Evolutionary conservation across 64 coral and sea anemone genomes (phyloP), one percentile per base, ranked within the genome.

Genomic region (Pocillopora damicornis): DNA sequence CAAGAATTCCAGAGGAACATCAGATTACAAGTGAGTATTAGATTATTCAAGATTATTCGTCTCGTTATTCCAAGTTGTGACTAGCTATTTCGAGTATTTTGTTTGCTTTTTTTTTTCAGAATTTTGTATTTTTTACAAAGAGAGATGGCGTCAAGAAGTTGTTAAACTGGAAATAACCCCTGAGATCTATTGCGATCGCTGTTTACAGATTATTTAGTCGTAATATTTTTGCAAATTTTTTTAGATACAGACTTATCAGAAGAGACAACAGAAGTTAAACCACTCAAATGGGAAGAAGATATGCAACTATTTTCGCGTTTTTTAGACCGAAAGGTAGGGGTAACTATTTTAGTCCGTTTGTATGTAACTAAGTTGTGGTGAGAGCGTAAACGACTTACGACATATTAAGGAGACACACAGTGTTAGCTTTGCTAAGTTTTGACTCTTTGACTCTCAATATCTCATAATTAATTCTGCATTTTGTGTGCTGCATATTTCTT

Each of bases 261-360:
- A n/a, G 64, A 85, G 81, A 73, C 81, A 15, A 37, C 64, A 56
- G 64, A 17, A 85, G 61, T 58, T n/a, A 96, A 87, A 79, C 94
- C 91, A 61, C 78, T 95, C 4, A 95, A 92, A 59, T 95, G 94
- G 94, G 94, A 95, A 12, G 94, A 95, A 80, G 94, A 95, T 62
- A 92, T 95, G 94, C 94, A 95, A 66, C 74, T 95, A 13, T 95
- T 92, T 35, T 95, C 94, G 17, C 86, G 78, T 75, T 95, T 95
- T 95, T 86, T 95, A 63, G 94, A 95, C 94, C 91, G 94, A 86
- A 95, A 95, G 86, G 94, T 95, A 95, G 59, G 16, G 16, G 9
- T 13, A 8, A 10, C 16, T 38, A 57, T 22, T 57, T 2, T 0
- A 13, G 1, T 20, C 0, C 15, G 30, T 8, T 63, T 76, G 20